These are phyloP conservation scores for Leptinotarsa texana DNA, from an alignment of 1,140 invertebrate species.

Conservation along the genomic window DNA sequence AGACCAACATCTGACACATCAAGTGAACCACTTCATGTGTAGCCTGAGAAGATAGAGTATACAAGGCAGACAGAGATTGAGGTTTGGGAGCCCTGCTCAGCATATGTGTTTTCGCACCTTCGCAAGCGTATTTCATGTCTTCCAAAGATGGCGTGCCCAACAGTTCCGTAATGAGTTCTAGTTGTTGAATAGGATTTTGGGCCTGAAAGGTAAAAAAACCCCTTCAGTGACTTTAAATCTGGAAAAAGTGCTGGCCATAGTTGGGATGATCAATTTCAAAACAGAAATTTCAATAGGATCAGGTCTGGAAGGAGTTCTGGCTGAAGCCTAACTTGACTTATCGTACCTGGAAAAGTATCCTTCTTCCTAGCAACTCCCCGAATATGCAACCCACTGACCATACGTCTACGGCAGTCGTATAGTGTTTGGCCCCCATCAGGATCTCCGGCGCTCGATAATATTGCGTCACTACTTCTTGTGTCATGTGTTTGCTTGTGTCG, in stretches of 20 bases:
- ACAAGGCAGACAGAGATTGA: slow-evolving; percentile 86
- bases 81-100: slow-evolving; percentile 85
- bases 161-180: slow-evolving; percentile 96
- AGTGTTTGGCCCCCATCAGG: slow-evolving; percentile 96
- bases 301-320: not conserved
- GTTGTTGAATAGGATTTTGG: slow-evolving; percentile 61
- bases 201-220: slow-evolving; percentile 53
- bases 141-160: slow-evolving; percentile 94
- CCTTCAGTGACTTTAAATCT: not conserved
- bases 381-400: slow-evolving; percentile 99
- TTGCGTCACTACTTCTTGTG: slow-evolving; percentile 97
- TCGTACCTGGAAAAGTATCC: slow-evolving; percentile 90
- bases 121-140: slow-evolving; percentile 95
- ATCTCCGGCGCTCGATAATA: slow-evolving; percentile 99
- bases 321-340: not conserved
- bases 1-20: slow-evolving; percentile 96
- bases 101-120: slow-evolving; percentile 93
- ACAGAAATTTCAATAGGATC: not conserved
- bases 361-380: slow-evolving; percentile 90
- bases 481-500: slow-evolving; percentile 92
- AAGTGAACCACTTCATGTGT: slow-evolving; percentile 97
- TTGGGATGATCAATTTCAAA: not conserved
- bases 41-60: slow-evolving; percentile 88
- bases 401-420: slow-evolving; percentile 94
- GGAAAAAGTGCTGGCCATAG: not conserved